A percentile compares a stretch with the other conserved stretches of the same genome.
Conservation (phyloP, 2,888 invertebrate species). For the Drosophila gaucha region DNA sequence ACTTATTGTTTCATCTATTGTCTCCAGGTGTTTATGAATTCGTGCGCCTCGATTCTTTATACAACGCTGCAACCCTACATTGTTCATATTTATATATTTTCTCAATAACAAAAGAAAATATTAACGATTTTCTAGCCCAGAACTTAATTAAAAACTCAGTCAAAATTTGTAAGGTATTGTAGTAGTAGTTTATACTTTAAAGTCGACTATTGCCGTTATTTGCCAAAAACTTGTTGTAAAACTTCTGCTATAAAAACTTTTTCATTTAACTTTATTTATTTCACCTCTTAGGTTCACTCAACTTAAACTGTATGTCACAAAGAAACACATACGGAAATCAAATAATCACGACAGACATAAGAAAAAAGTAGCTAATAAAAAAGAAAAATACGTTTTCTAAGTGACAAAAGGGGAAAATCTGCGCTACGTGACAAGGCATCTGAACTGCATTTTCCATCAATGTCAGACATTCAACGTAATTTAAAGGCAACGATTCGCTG, state of each 20-base stretch:
- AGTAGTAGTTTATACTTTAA: background rate
- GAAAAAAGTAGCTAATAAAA: constrained; percentile 1
- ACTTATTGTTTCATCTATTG: too few relatives aligned
- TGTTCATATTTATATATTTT: too few relatives aligned
- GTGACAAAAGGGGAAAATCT: constrained; percentile 49
- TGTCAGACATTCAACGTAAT: constrained; percentile 44
- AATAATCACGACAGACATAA: constrained; percentile 31
- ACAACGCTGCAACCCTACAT: too few relatives aligned
- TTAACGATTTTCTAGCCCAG: too few relatives aligned
- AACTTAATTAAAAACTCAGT: too few relatives aligned
- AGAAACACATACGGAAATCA: constrained; percentile 61
- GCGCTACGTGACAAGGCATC: constrained; percentile 17
- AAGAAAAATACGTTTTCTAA: constrained; percentile 50
- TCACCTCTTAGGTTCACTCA: constrained; percentile 57
- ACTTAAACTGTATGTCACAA: constrained; percentile 53
- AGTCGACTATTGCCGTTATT: background rate
- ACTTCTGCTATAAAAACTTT: constrained; percentile 1
- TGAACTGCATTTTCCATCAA: constrained; percentile 58
- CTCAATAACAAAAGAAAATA: too few relatives aligned
- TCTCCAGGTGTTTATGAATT: too few relatives aligned
- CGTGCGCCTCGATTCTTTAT: too few relatives aligned
- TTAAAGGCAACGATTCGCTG: constrained; percentile 7
- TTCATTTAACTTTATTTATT: constrained; percentile 11
- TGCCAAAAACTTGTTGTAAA: constrained; percentile 2
- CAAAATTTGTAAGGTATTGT: too few relatives aligned